phyloP scores from a whole-genome alignment of 2,888 invertebrate genomes.

The Hydraecia micacea region DNA sequence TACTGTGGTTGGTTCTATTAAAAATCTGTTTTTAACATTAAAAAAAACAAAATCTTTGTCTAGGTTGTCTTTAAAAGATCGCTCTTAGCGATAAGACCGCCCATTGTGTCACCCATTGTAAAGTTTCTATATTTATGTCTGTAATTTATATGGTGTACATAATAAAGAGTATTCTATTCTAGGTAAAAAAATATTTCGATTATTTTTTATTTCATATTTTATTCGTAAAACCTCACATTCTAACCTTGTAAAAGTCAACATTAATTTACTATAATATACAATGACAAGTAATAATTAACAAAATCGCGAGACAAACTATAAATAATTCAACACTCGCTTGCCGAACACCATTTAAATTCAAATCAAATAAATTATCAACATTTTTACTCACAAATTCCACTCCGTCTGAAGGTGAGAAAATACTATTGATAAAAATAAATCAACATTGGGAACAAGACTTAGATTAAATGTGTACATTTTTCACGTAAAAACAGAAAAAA shows the following conservation, averaged over 20 bases:
- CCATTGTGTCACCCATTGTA: no score
- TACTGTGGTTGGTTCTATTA: neutral
- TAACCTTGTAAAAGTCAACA: constrained; percentile 15
- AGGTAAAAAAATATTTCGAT: neutral
- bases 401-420: constrained; percentile 35
- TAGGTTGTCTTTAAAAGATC: no score
- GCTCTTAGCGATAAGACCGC: no score
- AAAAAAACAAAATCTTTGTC: neutral
- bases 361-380: constrained; percentile 50
- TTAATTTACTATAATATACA: constrained; percentile 28
- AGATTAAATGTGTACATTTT: constrained; percentile 58
- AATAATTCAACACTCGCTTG: constrained; percentile 41
- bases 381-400: constrained; percentile 39
- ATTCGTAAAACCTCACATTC: neutral
- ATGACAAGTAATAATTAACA: constrained; percentile 35
- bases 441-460: constrained; percentile 40
- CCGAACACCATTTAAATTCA: constrained; percentile 50
- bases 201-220: neutral
- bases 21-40: neutral
- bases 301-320: constrained; percentile 35
- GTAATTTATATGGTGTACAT: no score
- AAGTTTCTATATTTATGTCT: no score
- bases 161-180: no score
- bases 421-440: constrained; percentile 49
- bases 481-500: constrained; percentile 48